Evolutionary conservation across 2,888 invertebrate genomes (phyloP).

Genomic region (Hipparchia semele): DNA sequence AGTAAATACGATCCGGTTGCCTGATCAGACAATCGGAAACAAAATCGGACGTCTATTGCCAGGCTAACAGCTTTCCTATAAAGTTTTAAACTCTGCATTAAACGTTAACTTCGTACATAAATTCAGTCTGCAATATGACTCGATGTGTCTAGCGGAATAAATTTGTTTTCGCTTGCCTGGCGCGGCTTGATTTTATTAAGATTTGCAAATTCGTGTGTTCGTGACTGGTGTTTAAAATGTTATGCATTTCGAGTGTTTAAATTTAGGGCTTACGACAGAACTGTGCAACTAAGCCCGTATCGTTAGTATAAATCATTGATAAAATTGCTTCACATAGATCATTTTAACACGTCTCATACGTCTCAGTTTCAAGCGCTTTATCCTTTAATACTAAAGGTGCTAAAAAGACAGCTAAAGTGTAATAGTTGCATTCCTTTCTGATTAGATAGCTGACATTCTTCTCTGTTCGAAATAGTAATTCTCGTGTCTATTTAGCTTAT

Average conservation of each 20-base stretch:
- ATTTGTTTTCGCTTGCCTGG: constrained; percentile 47
- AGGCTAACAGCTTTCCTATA: constrained; percentile 22
- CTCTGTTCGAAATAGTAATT: too few species aligned
- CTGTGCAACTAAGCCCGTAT: not conserved
- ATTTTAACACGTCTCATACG: not conserved
- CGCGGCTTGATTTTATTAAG: constrained; percentile 47
- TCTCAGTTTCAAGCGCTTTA: too few species aligned
- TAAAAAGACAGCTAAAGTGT: too few species aligned
- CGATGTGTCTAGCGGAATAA: constrained; percentile 49
- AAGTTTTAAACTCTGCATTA: constrained; percentile 23
- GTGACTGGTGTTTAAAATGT: constrained; percentile 41
- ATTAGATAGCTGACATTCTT: too few species aligned
- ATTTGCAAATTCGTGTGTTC: constrained; percentile 49
- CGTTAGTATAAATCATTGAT: not conserved
- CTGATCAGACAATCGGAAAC: too few species aligned
- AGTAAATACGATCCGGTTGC: too few species aligned
- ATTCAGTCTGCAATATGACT: constrained; percentile 44
- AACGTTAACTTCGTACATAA: constrained; percentile 45
- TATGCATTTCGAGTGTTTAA: constrained; percentile 12
- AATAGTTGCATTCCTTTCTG: too few species aligned
- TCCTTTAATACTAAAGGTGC: too few species aligned
- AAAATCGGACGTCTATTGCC: too few species aligned
- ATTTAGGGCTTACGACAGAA: constrained; percentile 2
- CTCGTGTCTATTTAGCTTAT: too few species aligned
- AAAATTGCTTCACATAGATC: not conserved